Evolutionary conservation across 2,797 vertebrate genomes (phyloP).

Genomic region (Pangasius mekongensis): DNA sequence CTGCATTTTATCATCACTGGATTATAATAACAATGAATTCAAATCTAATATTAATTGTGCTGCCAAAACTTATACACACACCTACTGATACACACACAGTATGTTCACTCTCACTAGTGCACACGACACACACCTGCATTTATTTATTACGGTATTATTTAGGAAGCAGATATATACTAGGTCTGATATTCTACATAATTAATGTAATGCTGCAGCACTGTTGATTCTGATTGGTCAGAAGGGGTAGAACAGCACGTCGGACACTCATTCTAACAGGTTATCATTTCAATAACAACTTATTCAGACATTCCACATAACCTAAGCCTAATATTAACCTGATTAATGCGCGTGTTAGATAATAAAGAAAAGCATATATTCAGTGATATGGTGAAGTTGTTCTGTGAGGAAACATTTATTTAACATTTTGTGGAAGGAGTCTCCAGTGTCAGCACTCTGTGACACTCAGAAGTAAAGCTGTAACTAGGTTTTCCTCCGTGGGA

Average conservation of each 20-base stretch:
- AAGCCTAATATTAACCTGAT: neutral
- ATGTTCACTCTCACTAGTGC: no score
- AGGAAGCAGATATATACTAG: neutral
- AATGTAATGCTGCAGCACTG: neutral
- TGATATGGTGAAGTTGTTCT: neutral
- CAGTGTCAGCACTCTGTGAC: neutral
- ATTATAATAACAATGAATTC: neutral
- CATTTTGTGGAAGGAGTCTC: neutral
- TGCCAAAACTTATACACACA: neutral
- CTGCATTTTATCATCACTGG: neutral
- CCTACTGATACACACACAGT: neutral
- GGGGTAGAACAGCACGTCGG: neutral
- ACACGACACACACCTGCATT: neutral
- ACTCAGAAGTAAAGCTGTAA: neutral
- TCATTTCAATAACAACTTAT: neutral
- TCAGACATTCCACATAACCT: neutral
- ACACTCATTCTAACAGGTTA: neutral
- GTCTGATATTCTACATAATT: neutral
- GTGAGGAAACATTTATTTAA: neutral
- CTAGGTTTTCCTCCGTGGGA: neutral
- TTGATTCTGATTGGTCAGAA: neutral
- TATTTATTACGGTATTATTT: neutral
- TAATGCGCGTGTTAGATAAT: neutral
- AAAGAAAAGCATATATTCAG: neutral
- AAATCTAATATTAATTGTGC: neutral